These are phyloP conservation scores for Harmothoe impar DNA, from an alignment of 2,888 invertebrate genomes.

Conservation along the genomic window DNA sequence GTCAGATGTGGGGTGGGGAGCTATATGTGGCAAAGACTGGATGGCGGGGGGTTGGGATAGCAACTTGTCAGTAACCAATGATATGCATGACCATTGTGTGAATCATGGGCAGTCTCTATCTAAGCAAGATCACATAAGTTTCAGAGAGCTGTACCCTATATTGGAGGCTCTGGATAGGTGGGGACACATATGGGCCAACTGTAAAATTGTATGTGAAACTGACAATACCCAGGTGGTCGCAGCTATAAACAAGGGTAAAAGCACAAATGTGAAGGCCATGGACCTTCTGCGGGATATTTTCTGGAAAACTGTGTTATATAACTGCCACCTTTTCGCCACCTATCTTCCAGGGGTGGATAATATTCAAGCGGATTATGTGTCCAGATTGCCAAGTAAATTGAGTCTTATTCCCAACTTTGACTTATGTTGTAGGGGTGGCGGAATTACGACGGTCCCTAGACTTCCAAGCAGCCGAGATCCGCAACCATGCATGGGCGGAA, in stretches of 20 bases:
- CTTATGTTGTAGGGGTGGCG: neutral
- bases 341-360: neutral
- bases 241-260: neutral
- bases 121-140: neutral
- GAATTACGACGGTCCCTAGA: neutral
- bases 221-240: too few relatives aligned
- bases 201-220: too few relatives aligned
- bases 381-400: neutral
- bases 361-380: neutral
- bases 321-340: neutral
- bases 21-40: neutral
- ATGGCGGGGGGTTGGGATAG: neutral
- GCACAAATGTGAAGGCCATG: neutral
- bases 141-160: neutral
- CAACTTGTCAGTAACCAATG: neutral
- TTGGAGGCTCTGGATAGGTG: neutral
- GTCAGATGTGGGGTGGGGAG: neutral
- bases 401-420: neutral
- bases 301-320: neutral
- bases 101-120: neutral
- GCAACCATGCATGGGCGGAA: neutral
- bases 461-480: neutral
- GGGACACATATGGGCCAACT: neutral
- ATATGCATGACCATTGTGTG: conserved; percentile 28
- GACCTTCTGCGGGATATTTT: neutral